phyloP scores from a whole-genome alignment of 2,113 vertebrate genomes.

The Gracilinanus agilis region DNA sequence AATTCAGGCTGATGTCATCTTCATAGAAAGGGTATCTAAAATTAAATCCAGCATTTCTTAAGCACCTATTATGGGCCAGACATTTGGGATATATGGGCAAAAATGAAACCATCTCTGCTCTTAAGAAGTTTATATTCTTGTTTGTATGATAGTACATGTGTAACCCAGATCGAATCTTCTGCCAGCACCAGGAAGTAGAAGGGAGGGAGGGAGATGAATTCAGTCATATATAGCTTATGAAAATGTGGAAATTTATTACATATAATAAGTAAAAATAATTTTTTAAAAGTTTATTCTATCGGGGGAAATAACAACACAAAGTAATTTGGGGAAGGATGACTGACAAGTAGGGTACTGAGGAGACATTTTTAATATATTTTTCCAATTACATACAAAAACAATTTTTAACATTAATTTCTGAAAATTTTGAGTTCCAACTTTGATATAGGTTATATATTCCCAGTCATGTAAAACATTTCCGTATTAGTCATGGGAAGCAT shows the following conservation, averaged over 20 bases:
- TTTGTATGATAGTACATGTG: no score
- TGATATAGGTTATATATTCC: no score
- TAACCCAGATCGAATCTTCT: no score
- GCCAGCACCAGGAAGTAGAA: no score
- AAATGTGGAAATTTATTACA: no score
- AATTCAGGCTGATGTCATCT: neutral
- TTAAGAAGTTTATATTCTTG: neutral
- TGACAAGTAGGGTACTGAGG: neutral
- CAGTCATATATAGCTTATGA: no score
- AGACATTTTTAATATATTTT: neutral
- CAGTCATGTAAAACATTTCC: no score
- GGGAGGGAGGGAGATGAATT: no score
- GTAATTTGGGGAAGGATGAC: neutral
- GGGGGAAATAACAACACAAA: neutral
- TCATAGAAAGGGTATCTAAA: neutral
- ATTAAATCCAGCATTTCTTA: neutral
- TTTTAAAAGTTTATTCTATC: neutral
- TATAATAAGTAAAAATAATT: no score
- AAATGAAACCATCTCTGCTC: neutral
- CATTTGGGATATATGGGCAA: neutral
- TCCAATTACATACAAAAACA: no score
- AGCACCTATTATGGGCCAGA: neutral
- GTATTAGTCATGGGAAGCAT: neutral
- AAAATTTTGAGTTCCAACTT: no score
- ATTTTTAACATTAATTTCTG: no score